Conservation (phyloP, 2,888 invertebrate genomes). For the Hypena proboscidalis region DNA sequence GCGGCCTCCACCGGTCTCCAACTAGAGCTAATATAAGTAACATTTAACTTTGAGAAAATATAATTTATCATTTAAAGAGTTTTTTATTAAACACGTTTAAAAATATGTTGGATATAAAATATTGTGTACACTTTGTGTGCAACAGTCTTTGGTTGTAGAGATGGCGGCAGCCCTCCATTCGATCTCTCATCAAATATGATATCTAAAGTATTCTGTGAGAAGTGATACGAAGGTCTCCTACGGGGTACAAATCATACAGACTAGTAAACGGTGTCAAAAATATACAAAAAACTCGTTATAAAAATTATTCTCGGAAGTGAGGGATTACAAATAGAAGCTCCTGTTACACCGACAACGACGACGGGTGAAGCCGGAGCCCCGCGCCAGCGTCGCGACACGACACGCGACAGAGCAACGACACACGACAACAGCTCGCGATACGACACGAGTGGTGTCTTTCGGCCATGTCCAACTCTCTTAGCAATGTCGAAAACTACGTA, state of each 20-base stretch:
- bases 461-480: too few species aligned
- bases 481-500: too few species aligned
- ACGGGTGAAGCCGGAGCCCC: constrained; percentile 1
- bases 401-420: too few species aligned
- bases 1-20: neutral
- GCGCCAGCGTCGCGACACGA: neutral
- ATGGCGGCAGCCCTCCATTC: constrained; percentile 24
- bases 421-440: too few species aligned
- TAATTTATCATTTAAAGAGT: constrained; percentile 22
- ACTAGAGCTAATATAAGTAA: constrained; percentile 11
- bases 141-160: constrained; percentile 46
- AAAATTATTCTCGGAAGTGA: constrained; percentile 48
- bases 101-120: constrained; percentile 42
- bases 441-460: too few species aligned
- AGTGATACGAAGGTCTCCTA: too few species aligned
- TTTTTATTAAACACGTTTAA: constrained; percentile 27
- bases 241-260: constrained; percentile 47
- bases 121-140: constrained; percentile 36
- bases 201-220: too few species aligned
- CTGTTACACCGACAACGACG: constrained; percentile 21
- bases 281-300: constrained; percentile 51
- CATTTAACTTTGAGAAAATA: constrained; percentile 27
- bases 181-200: constrained; percentile 28
- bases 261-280: constrained; percentile 60
- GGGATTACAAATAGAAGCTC: constrained; percentile 41